Base-by-base conservation (phyloP, 1,140 invertebrate species). In the Panagrolaimus sp. region DNA sequence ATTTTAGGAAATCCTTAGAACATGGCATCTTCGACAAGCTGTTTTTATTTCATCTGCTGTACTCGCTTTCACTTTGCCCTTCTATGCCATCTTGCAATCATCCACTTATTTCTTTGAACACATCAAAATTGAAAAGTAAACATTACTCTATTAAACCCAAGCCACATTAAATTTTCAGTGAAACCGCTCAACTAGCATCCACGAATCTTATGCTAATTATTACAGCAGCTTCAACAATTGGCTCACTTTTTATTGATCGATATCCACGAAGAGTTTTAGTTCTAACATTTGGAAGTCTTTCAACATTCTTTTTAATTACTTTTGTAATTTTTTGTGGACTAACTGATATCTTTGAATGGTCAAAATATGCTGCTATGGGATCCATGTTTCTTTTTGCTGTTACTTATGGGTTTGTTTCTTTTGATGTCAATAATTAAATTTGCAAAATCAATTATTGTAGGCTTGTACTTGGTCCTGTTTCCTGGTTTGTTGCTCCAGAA, bases 401-500 rank as follows among this genome's bases (percentile, higher is more conserved):
- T 51, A 74, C 67, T 8, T 76, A 79, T 47, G 75, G 73, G 51
- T 72, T 8, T 7, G 16, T 70, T 13, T 11, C 27, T 63, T 9
- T 63, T 4, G 16, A 42, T 38, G 31, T 38, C 7, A 38, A 38
- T 4, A 38, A 2, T 2, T 38, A 38, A 38, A 38, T 38, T 38
- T 38, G 31, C 7, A 38, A 4, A 43, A n/a, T 16, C n/a, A n/a
- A n/a, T n/a, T n/a, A 0, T 68, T 72, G 42, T 73, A 72, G 74
- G 25, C 63, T 76, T 67, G 74, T 75, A 43, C 67, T 77, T 9
- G 76, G 76, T 1, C 76, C 76, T 20, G 13, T 78, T 1, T 77
- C 75, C 2, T 77, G 75, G 75, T 77, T 77, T 48, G 72, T 77
- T 16, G 76, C 75, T n/a, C 72, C 75, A 4, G 76, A 77, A 66